Percentiles rank a stretch among this genome's conserved stretches.
phyloP scores from a whole-genome alignment of 2,797 vertebrate species.

The Megalops cyprinoides region DNA sequence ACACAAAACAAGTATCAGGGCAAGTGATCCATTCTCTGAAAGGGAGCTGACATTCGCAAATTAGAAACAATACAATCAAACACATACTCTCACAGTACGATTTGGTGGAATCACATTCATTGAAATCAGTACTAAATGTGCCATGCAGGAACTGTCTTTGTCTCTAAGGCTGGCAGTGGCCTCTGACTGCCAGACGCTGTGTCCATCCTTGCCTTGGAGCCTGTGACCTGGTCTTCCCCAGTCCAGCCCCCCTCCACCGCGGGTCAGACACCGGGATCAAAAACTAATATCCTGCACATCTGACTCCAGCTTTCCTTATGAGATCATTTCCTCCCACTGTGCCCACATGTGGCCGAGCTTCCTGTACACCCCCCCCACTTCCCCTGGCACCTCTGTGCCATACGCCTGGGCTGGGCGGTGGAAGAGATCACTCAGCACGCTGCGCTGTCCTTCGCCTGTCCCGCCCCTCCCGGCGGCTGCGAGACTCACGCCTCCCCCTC shows the following conservation, averaged over 20 bases:
- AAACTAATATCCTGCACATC: conserved; percentile 22
- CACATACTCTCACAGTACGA: not conserved
- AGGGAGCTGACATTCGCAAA: not conserved
- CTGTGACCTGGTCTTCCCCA: not conserved
- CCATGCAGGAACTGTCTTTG: not conserved
- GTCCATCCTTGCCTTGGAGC: not conserved
- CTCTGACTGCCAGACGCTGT: not conserved
- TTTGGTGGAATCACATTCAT: not conserved
- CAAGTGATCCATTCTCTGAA: not conserved
- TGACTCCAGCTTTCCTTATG: not conserved
- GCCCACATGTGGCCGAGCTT: conserved; percentile 13
- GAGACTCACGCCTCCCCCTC: not conserved
- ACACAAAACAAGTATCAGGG: not conserved
- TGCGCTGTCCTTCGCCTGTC: not conserved
- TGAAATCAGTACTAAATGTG: not conserved
- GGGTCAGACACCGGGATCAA: not conserved
- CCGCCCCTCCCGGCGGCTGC: not conserved
- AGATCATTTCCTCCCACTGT: conserved; percentile 15
- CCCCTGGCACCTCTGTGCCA: not conserved
- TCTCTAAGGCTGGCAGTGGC: not conserved
- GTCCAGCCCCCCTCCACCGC: too few species aligned
- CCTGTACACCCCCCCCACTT: not conserved
- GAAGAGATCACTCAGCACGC: not conserved
- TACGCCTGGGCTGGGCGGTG: not conserved
- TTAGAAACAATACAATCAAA: not conserved